These are phyloP conservation scores for Serilophus lunatus DNA, from an alignment of 2,113 vertebrate genomes.

Conservation along the genomic window DNA sequence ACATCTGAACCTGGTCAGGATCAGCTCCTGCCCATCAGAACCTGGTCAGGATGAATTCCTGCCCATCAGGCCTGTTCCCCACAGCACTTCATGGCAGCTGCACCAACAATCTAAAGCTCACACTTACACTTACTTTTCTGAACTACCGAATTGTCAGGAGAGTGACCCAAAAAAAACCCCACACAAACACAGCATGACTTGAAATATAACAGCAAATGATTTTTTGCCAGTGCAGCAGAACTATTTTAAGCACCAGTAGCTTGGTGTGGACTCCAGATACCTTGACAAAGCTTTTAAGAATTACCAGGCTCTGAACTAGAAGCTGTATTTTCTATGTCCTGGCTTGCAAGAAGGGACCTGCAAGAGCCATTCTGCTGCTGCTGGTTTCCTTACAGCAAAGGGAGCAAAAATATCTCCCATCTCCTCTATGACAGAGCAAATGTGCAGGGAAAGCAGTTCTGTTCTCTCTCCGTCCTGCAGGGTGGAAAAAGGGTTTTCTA, in stretches of 20 bases:
- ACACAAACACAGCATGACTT: background rate
- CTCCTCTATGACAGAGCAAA: background rate
- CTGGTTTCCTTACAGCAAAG: background rate
- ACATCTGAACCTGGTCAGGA: background rate
- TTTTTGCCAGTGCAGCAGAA: background rate
- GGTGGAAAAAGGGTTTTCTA: background rate
- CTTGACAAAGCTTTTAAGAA: background rate
- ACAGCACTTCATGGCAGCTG: background rate
- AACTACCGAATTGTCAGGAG: background rate
- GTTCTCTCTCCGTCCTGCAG: background rate
- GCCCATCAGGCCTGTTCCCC: fast-evolving
- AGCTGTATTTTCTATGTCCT: background rate
- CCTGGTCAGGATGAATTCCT: background rate
- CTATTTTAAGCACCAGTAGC: background rate
- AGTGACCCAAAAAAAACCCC: background rate
- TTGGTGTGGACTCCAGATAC: background rate
- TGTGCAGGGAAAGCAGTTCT: background rate
- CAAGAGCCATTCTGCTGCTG: background rate
- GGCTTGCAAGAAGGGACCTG: background rate
- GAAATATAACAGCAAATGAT: background rate
- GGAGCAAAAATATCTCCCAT: background rate
- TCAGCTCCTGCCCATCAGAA: fast-evolving
- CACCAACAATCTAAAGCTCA: background rate
- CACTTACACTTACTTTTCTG: background rate
- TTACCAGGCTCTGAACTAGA: background rate